Base-by-base conservation (phyloP, 2,888 invertebrate genomes). In the Ryuthela nishihirai region DNA sequence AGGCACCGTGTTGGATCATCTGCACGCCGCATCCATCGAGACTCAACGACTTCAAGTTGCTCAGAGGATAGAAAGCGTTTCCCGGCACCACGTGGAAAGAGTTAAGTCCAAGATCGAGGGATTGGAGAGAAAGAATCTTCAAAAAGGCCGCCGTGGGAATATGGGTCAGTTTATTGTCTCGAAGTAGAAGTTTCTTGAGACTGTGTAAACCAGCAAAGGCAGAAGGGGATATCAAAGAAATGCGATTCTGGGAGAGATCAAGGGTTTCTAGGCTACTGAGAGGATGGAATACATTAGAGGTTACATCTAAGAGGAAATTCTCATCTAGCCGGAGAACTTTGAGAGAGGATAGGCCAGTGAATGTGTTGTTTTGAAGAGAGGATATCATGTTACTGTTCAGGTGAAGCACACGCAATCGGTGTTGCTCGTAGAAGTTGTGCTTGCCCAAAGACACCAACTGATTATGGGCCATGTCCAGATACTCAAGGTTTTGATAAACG, bases 381-480 rank as follows among this genome's bases (percentile, higher is more conserved):
- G 82, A 81, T 70, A 92, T 83, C 70, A 82, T 82, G 77, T 93
- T 93, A 69, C 80, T 80, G 65, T 88, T 86, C 56, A 93, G 76
- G 73, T 90, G 87, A 24, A 93, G 77, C 60, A 82, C 81, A 36
- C 82, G 80, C 75, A 93, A 79, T 67, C 83, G 83, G 55, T 79
- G 80, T 70, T 89, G 88, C 63, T 82, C 83, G 64, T 86, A 84
- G 69, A 94, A 90, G 73, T 88, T 88, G 69, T 84, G 24, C 69
- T 84, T 83, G 69, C 89, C 91, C 69, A 93, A 77, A 10, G 85
- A 83, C 72, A 83, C 81, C 66, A 94, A 84, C 70, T 82, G 82
- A 76, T 94, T 94, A 72, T 82, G 81, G 17, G 89, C 87, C 47
- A 94, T 80, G 73, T 94, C 89, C 65, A 94, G 80, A 44, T 83